A percentile compares a stretch with the other conserved stretches of the same genome.
These are phyloP conservation scores for Psilopsiagon aymara DNA, from an alignment of 2,113 vertebrate genomes.

Conservation along the genomic window DNA sequence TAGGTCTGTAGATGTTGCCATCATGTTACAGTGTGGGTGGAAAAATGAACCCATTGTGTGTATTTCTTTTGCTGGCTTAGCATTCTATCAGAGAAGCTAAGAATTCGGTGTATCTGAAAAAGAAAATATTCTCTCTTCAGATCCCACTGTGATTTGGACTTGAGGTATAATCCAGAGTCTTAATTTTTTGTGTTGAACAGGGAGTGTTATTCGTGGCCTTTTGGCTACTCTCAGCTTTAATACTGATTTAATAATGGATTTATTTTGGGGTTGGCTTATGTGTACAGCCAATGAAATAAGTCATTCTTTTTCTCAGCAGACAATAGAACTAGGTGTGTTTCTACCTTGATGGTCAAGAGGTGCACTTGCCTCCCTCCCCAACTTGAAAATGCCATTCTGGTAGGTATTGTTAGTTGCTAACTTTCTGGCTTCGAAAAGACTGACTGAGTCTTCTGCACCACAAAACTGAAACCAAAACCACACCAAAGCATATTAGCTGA, in stretches of 20 bases:
- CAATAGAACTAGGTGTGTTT: neutral
- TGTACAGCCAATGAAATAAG: neutral
- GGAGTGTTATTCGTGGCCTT: neutral
- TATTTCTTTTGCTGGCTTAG: neutral
- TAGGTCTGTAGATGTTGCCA: neutral
- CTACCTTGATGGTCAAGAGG: neutral
- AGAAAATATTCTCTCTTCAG: neutral
- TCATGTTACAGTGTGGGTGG: neutral
- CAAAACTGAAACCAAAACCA: neutral
- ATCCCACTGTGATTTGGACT: neutral
- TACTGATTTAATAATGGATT: neutral
- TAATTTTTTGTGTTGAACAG: neutral
- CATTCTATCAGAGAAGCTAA: neutral
- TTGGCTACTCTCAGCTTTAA: neutral
- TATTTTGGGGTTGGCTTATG: neutral
- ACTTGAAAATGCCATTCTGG: neutral
- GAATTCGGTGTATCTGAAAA: neutral
- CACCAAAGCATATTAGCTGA: neutral
- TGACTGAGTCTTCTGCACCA: neutral
- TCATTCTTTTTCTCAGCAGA: neutral
- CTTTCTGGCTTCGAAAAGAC: neutral
- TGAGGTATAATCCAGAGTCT: neutral
- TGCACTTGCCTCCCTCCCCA: accelerated
- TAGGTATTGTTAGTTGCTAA: neutral
- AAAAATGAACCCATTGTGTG: neutral